Evolutionary conservation across 2,888 invertebrate genomes (phyloP).

Genomic region (Caenorhabditis imperialis): DNA sequence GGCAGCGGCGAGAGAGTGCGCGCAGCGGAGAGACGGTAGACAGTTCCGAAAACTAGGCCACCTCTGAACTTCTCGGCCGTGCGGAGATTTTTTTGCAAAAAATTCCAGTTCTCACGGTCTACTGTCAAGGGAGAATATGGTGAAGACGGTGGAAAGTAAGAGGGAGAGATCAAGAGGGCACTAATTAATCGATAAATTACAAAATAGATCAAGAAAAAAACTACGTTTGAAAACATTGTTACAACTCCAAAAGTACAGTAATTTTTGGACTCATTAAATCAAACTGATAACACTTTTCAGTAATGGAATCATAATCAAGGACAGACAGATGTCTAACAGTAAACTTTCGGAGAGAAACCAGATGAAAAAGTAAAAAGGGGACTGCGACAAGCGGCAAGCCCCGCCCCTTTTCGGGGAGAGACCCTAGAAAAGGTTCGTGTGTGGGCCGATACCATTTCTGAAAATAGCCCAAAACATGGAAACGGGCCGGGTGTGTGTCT

Average conservation of each 20-base stretch:
- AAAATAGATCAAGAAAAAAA: too few relatives aligned
- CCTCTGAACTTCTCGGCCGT: conserved; percentile 21
- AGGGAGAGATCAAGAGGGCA: too few relatives aligned
- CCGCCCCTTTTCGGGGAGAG: conserved; percentile 13
- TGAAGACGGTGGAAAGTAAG: too few relatives aligned
- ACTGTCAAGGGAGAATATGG: too few relatives aligned
- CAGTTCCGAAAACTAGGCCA: conserved; percentile 11
- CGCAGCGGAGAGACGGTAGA: conserved; percentile 8
- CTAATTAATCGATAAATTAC: too few relatives aligned
- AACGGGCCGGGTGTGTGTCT: conserved; percentile 47
- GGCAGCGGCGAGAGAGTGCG: conserved; percentile 7
- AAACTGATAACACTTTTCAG: too few relatives aligned
- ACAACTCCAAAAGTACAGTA: too few relatives aligned
- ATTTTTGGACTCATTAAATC: too few relatives aligned
- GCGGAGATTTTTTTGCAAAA: neutral
- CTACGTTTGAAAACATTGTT: too few relatives aligned
- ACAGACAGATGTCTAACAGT: too few relatives aligned
- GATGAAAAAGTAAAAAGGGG: neutral
- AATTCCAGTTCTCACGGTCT: conserved; percentile 5
- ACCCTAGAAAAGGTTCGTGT: neutral
- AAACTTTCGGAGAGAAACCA: neutral
- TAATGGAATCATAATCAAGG: too few relatives aligned
- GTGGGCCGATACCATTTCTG: conserved; percentile 20
- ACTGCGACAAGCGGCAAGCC: conserved; percentile 9
- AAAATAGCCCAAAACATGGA: conserved; percentile 51